phyloP scores from a whole-genome alignment of 2,797 vertebrate species.

The Pyrrhura leucotis region DNA sequence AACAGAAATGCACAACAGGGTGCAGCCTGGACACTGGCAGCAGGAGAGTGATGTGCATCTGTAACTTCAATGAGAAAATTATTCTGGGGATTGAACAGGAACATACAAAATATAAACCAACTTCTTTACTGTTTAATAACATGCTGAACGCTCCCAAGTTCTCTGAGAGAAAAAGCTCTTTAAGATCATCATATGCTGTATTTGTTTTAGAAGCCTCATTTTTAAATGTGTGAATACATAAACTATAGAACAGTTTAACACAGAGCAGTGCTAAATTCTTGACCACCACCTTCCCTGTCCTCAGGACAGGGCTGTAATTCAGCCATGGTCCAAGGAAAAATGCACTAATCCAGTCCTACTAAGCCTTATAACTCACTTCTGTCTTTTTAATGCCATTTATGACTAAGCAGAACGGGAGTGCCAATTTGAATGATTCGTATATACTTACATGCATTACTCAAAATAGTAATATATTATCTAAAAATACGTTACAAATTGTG shows the following conservation, averaged over 20 bases:
- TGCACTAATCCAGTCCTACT: background rate
- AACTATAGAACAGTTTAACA: background rate
- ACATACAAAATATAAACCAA: background rate
- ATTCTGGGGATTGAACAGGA: background rate
- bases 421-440: background rate
- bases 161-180: background rate
- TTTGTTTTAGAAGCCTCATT: background rate
- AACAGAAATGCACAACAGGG: rapidly evolving
- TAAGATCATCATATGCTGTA: background rate
- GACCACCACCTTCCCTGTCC: background rate
- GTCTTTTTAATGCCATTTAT: background rate
- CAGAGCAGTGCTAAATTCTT: background rate
- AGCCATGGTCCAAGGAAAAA: background rate
- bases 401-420: background rate
- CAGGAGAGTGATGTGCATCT: background rate
- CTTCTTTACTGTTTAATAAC: background rate
- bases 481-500: background rate
- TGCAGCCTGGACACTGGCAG: background rate
- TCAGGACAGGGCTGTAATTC: background rate
- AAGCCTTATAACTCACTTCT: background rate
- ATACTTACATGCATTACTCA: background rate
- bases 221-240: background rate
- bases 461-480: background rate
- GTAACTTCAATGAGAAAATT: background rate
- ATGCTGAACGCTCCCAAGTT: background rate